Percentiles rank a stretch among this genome's conserved stretches.
phyloP scores from a whole-genome alignment of 1,140 invertebrate genomes.

The Sycophaga agraensis region DNA sequence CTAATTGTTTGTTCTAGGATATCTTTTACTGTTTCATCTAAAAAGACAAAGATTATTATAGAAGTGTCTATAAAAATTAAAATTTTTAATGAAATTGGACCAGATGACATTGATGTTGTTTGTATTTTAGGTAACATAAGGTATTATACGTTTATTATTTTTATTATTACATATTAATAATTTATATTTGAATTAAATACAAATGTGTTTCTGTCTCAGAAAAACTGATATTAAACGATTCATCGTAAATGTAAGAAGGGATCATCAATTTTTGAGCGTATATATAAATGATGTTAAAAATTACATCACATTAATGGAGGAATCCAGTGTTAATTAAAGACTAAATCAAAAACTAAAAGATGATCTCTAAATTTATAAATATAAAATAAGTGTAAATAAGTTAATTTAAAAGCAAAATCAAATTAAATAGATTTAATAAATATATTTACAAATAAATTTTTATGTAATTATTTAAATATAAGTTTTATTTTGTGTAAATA shows the following conservation, averaged over 20 bases:
- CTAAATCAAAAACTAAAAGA: conserved; percentile 2
- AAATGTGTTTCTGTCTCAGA: too few species aligned
- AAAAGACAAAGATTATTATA: conserved; percentile 37
- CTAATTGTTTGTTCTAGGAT: conserved; percentile 34
- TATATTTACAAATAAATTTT: conserved; percentile 21
- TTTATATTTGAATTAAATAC: conserved; percentile 30
- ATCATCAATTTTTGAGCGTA: conserved; percentile 39
- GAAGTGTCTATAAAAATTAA: conserved; percentile 37
- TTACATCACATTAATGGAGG: conserved; percentile 42
- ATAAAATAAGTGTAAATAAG: neutral
- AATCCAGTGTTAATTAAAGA: conserved; percentile 16
- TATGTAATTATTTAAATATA: neutral
- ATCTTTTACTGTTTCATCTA: conserved; percentile 35
- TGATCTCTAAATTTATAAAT: neutral
- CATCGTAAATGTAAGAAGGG: conserved; percentile 41
- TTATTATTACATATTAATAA: neutral
- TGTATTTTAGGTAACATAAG: conserved; percentile 39
- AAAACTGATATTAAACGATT: conserved; percentile 37
- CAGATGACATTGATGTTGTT: conserved; percentile 33
- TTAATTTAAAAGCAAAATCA: too few species aligned
- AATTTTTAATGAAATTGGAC: conserved; percentile 35
- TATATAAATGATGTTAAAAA: conserved; percentile 41
- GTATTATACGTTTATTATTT: conserved; percentile 25
- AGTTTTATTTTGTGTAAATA: neutral
- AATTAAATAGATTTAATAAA: too few species aligned